Conservation (phyloP, 2,888 invertebrate genomes). For the Lasioglossum figueresi region DNA sequence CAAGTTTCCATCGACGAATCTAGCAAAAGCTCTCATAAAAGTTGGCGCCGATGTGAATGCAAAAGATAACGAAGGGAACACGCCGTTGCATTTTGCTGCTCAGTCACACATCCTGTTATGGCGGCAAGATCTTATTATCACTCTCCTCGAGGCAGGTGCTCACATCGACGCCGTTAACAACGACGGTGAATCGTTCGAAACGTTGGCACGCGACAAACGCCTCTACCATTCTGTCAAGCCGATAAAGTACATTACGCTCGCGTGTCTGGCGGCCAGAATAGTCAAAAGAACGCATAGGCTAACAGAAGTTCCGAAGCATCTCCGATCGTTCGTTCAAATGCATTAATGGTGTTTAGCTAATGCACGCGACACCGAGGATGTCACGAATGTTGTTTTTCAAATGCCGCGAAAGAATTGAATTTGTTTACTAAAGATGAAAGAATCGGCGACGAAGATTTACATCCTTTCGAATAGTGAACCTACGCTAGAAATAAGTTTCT, state of each 20-base stretch:
- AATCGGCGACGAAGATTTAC: slow-evolving; percentile 8
- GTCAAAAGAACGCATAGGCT: slow-evolving; percentile 85
- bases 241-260: slow-evolving; percentile 91
- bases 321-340: slow-evolving; percentile 76
- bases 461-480: slow-evolving; percentile 25
- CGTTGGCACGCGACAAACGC: slow-evolving; percentile 87
- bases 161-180: slow-evolving; percentile 93
- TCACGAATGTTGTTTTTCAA: slow-evolving; percentile 19
- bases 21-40: slow-evolving; percentile 90
- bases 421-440: slow-evolving; percentile 24
- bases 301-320: slow-evolving; percentile 75
- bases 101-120: slow-evolving; percentile 87
- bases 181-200: slow-evolving; percentile 90
- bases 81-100: slow-evolving; percentile 94
- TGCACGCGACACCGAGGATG: not conserved
- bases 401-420: slow-evolving; percentile 30
- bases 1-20: slow-evolving; percentile 88
- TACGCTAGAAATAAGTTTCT: slow-evolving; percentile 11
- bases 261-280: slow-evolving; percentile 93
- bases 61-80: slow-evolving; percentile 93
- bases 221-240: slow-evolving; percentile 90
- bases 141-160: slow-evolving; percentile 92
- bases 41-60: slow-evolving; percentile 94
- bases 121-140: slow-evolving; percentile 86
- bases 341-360: slow-evolving; percentile 66